Evolutionary conservation across 1,140 invertebrate genomes (phyloP).

Genomic region (Aleiodes sp.): DNA sequence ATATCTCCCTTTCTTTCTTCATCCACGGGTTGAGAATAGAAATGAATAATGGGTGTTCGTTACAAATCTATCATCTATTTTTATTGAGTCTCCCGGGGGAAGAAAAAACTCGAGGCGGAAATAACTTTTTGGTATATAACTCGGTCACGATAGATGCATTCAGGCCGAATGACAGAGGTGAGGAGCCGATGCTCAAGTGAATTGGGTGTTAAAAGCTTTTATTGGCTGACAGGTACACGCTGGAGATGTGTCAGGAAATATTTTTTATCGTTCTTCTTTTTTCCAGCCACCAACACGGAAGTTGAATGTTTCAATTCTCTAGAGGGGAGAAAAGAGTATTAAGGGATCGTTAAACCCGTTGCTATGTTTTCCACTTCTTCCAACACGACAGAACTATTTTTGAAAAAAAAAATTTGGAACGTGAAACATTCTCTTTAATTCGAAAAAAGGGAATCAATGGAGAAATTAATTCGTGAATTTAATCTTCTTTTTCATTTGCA

Average conservation of each 20-base stretch:
- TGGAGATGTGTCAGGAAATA: background rate
- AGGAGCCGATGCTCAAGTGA: background rate
- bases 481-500: background rate
- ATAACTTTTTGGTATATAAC: background rate
- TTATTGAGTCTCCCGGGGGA: background rate
- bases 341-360: no score
- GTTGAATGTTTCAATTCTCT: no score
- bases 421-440: no score
- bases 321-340: no score
- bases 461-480: background rate
- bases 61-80: background rate
- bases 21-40: background rate
- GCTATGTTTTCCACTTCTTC: no score
- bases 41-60: background rate
- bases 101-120: background rate
- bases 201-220: slow-evolving; percentile 51
- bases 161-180: background rate
- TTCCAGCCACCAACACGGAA: no score
- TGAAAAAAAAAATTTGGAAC: no score
- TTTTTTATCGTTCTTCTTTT: no score
- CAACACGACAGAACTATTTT: no score
- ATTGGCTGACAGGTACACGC: slow-evolving; percentile 33
- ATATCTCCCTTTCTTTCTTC: background rate
- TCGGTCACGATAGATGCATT: background rate
- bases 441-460: background rate